Conservation (phyloP, 2,888 invertebrate species). For the Acrobasis suavella region DNA sequence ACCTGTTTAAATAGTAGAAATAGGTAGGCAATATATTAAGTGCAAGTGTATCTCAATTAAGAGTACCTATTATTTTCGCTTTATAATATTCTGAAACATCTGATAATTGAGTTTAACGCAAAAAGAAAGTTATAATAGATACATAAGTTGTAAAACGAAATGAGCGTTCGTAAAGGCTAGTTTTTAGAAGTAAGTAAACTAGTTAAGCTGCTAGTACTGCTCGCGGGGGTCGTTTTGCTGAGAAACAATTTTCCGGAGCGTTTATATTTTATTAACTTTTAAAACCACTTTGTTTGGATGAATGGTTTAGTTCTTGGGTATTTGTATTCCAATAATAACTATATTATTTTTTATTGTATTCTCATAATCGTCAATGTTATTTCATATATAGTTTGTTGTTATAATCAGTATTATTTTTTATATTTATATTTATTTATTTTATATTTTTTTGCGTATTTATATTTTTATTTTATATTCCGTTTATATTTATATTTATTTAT, state of each 20-base stretch:
- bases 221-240: constrained; percentile 5
- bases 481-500: no score
- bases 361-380: no score
- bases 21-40: no score
- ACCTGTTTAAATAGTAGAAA: no score
- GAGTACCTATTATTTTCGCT: no score
- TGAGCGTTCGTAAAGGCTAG: not conserved
- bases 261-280: constrained; percentile 18
- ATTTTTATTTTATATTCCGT: no score
- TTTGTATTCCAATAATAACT: not conserved
- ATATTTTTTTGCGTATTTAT: no score
- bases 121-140: not conserved
- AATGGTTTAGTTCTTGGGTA: not conserved
- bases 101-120: not conserved
- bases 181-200: constrained; percentile 17
- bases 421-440: no score
- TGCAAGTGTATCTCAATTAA: not conserved
- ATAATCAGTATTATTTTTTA: no score
- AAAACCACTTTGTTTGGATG: not conserved
- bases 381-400: no score
- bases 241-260: constrained; percentile 10
- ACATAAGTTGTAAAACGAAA: constrained; percentile 7
- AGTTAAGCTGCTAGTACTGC: not conserved
- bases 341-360: no score
- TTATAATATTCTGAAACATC: not conserved